Base-by-base conservation (phyloP, 2,888 invertebrate species). In the Campaea margaritaria region DNA sequence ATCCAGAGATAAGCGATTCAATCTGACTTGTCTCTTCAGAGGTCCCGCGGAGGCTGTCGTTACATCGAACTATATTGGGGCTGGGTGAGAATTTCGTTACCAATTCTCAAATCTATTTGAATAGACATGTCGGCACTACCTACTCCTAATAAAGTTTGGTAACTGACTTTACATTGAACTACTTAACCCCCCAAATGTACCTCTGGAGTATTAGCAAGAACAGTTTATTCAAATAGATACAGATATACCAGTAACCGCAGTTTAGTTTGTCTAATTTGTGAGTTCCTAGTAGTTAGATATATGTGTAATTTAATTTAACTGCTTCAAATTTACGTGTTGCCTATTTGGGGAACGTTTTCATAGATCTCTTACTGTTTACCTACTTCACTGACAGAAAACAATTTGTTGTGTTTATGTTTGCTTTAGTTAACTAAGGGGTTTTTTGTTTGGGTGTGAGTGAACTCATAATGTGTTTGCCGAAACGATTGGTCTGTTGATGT, bases 11-110 rank as follows among this genome's bases (percentile, higher is more conserved):
- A 97, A 98, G 78, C 94, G 97, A 11, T 98, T 97, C 88, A 98
- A 98, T 83, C 90, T 98, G 65, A 98, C 98, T n/a, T 98, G 98
- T 79, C 93, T 97, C 56, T 97, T 98, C 87, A 94, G 97, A 71
- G 97, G 97, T 28, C 97, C 98, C 0, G 98, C 97, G 16, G 98
- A 98, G 86, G 97, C 98, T 11, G 96, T 98, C 2, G 98, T 98
- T 55, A 97, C 97, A 13, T 98, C 98, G 27, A 97, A 97, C 73
- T 97, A 97, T 83, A 97, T 97, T 75, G 97, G 97, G 72, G 97
- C 97, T 70, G 97, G 97, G 97, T 96, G 94, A 93, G 93, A 61
- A 47, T 15, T 44, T 49, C 11, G 15, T 12, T 28, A 12, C 21
- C 16, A 41, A 78, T 50, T 57, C 49, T 42, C 60, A 63, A 69